Evolutionary conservation across 2,888 invertebrate genomes (phyloP), one percentile per base, ranked within the genome.

Genomic region (Odontocerum albicorne): DNA sequence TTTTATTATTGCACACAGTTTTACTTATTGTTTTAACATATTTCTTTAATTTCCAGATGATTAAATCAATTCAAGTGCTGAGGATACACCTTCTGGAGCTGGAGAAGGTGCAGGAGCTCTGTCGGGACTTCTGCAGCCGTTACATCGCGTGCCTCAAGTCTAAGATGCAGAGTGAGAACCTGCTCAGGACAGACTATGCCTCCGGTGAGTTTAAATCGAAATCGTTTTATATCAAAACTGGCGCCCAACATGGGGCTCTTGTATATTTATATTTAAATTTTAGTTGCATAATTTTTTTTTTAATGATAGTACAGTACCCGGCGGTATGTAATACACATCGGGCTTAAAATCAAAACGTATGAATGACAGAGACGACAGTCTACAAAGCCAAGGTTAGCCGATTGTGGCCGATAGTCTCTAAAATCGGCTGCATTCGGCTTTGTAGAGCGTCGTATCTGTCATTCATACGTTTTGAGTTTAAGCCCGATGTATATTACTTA

Each of bases 91-190:
- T 96, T 43, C 73, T 96, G 63, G 96, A 96, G 71, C 74, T 96
- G 69, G 93, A 95, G 73, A 96, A 96, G 72, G 95, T 96, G 12
- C 93, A 94, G 72, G 95, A 96, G 72, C 70, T 96, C 65, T 96
- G 95, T 74, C 90, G 93, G 65, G 95, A 96, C 77, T 96, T 96
- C 77, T 95, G 95, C 77, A 90, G 89, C 62, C 82, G 95, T 47
- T 96, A 96, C 77, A 95, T 90, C 63, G 89, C 91, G 40, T 93
- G 93, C 68, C 78, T 95, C 63, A 93, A 93, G 70, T 88, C 90
- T 61, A 87, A 92, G 73, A 92, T 92, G 91, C 91, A 92, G 72
- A 91, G 90, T 67, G 92, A 92, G 67, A 92, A 92, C 70, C 72
- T 92, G 46, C 75, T 92, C 42, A 77, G 91, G 65, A 89, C 89